Evolutionary conservation across 1,140 invertebrate species (phyloP).

Genomic region (Diabrotica virgifera): DNA sequence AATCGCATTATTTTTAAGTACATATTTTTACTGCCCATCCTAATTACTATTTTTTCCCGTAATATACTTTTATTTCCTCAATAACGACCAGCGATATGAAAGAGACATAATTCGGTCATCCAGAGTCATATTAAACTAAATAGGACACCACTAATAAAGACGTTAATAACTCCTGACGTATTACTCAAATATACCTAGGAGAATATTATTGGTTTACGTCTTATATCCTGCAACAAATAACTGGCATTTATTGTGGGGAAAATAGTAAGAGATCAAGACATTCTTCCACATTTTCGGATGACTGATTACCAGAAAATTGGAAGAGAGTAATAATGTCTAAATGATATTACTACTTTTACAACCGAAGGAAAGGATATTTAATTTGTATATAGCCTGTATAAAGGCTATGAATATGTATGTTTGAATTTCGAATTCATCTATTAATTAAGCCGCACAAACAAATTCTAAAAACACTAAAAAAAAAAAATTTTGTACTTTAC

Average conservation of each 20-base stretch:
- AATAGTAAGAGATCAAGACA: constrained; percentile 5
- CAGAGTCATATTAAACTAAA: constrained; percentile 8
- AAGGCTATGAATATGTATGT: too few relatives aligned
- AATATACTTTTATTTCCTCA: neutral
- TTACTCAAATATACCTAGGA: constrained; percentile 21
- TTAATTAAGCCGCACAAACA: too few relatives aligned
- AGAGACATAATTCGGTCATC: constrained; percentile 5
- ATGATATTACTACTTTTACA: too few relatives aligned
- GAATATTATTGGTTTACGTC: constrained; percentile 18
- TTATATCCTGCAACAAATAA: constrained; percentile 6
- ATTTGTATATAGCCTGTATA: too few relatives aligned
- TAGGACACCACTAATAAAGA: constrained; percentile 19
- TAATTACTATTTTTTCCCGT: neutral
- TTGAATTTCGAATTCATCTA: too few relatives aligned
- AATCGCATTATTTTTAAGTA: too few relatives aligned
- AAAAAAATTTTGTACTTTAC: too few relatives aligned
- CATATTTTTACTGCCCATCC: too few relatives aligned
- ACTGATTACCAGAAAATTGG: constrained; percentile 1
- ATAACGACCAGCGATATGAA: neutral
- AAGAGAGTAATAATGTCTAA: neutral
- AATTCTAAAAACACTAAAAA: too few relatives aligned
- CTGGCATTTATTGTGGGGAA: constrained; percentile 14
- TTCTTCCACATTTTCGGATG: neutral
- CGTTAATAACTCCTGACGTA: constrained; percentile 16
- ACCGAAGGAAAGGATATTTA: too few relatives aligned